These are phyloP conservation scores for Antitype chi DNA, from an alignment of 2,888 invertebrate species.

Conservation along the genomic window DNA sequence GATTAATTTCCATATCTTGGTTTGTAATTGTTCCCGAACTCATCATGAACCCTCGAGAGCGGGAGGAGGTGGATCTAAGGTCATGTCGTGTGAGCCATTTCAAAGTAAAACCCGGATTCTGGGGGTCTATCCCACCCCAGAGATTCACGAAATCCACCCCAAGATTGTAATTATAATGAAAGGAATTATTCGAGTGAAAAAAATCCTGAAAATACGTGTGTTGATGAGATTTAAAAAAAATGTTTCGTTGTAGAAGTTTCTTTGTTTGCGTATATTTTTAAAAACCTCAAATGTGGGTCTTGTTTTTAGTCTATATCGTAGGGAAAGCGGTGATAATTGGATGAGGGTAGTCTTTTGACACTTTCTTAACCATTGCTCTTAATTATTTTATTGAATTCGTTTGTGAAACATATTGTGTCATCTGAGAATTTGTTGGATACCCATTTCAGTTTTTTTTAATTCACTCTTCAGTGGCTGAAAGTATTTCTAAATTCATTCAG, in stretches of 20 bases:
- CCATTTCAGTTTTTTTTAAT: not conserved
- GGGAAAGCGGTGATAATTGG: constrained; percentile 4
- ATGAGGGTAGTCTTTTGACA: constrained; percentile 5
- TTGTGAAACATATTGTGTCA: not conserved
- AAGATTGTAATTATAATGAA: constrained; percentile 62
- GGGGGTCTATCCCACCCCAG: constrained; percentile 34
- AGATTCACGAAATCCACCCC: constrained; percentile 38
- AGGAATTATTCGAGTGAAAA: constrained; percentile 52
- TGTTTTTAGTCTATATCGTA: not conserved
- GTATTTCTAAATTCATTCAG: not conserved
- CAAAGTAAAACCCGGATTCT: constrained; percentile 44
- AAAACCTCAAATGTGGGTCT: not conserved
- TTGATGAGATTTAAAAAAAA: constrained; percentile 41
- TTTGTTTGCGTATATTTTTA: constrained; percentile 13
- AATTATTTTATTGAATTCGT: not conserved
- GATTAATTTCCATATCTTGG: constrained; percentile 61
- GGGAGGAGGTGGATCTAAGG: constrained; percentile 18
- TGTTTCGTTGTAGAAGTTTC: constrained; percentile 24
- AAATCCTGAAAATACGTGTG: constrained; percentile 34
- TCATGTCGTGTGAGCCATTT: constrained; percentile 43
- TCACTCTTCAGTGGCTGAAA: not conserved
- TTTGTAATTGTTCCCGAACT: constrained; percentile 50
- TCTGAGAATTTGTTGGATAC: not conserved
- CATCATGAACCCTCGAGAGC: constrained; percentile 18
- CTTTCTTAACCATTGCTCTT: not conserved